Base-by-base conservation (phyloP, 2,888 invertebrate genomes). In the Helicoverpa assulta region DNA sequence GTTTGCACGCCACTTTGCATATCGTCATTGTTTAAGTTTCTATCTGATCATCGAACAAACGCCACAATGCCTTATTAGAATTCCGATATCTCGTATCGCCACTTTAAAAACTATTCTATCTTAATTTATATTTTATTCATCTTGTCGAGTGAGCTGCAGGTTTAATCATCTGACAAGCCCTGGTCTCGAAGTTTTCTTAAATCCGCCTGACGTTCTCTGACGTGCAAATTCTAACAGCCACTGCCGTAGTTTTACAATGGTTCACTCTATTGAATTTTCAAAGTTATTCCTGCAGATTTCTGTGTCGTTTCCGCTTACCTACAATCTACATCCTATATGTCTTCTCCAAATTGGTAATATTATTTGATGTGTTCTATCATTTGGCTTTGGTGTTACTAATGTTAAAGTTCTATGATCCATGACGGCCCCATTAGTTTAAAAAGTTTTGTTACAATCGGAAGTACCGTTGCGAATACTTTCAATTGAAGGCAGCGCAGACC, bases 391-490 rank as follows among this genome's bases (percentile, higher is more conserved):
- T 67, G 47, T 62, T 70, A 52, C 66, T 57, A 69, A 43, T 71
- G 67, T 69, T 62, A 47, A 69, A 58, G 37, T 69, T 67, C 65
- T 74, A 74, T 82, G 79, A 66, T 68, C 76, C 83, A 80, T 85
- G 83, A 76, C 87, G 93, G 83, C 92, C 93, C 87, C 91, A 90
- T 91, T 93, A 70, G 67, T 76, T 65, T 56, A 65, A 79, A 87
- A 79, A 87, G 88, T 85, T 91, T 91, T 88, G 92, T 88, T 89
- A 90, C 89, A 89, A 85, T 91, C 86, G 80, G 83, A 82, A 85
- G 89, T 94, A 93, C 93, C 93, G 94, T 93, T 93, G 88, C 86
- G 67, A 84, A 89, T 87, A 90, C 91, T 92, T 92, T 93, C 92
- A 80, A 83, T 84, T 75, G 82, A 63, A 88, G 87, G 83, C 83